Evolutionary conservation across 2,113 vertebrate genomes (phyloP), one percentile per base, ranked within the genome.

Genomic region (Coturnix japonica): DNA sequence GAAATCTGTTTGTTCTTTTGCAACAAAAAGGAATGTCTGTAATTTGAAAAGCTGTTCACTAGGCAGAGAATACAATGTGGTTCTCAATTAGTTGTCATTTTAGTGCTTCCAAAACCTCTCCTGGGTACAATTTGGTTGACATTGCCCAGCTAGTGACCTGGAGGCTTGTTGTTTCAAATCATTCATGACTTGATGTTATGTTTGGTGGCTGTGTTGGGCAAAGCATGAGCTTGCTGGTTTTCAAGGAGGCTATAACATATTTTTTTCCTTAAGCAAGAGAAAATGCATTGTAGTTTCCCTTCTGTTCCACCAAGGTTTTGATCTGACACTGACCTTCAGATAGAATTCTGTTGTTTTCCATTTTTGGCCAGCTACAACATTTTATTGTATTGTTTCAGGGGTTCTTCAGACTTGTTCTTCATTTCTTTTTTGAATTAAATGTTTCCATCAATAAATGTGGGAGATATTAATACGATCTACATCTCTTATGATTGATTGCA

Each of bases 1-100:
- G 51, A 82, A 77, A 89, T n/a, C 18, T 35, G 11, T 59, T 16
- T 73, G 53, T 13, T 4, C 23, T 83, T 89, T 19, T 78, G 17
- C n/a, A 75, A 20, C 25, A 72, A 5, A 81, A 66, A 75, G 30
- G 23, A 67, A 51, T 47, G 47, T 13, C 33, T 89, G 73, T 77
- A 75, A 86, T 89, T 90, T 72, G 35, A 84, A 75, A 91, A 84
- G 39, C 74, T 81, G 9, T 92, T 92, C 90, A 71, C 69, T 74
- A 70, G 60, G 56, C 57, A 81, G n/a, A 83, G 56, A 74, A 67
- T 71, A 70, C n/a, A 75, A 72, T 56, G 65, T 0, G 0, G 17
- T 64, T 91, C 53, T 93, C 86, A 86, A 53, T 89, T 85, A 77
- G 69, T 82, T 82, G 63, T 94, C 71, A 46, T 73, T 31, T 81